These are phyloP conservation scores for Dicaeum eximium DNA, from an alignment of 2,113 vertebrate species.

Conservation along the genomic window DNA sequence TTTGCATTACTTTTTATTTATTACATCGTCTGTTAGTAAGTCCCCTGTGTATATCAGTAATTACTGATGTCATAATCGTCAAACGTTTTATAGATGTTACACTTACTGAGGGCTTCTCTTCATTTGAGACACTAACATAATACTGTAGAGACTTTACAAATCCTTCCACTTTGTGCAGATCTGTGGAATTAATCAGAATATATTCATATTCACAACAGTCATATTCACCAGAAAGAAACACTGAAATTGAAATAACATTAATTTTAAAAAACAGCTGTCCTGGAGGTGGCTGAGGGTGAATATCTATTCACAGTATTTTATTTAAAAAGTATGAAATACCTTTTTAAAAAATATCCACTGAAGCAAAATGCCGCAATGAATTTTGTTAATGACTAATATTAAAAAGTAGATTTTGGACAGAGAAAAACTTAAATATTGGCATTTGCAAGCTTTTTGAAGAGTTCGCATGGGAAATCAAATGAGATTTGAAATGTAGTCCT, in stretches of 20 bases:
- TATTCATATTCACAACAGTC: background rate
- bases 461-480: background rate
- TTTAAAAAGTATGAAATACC: background rate
- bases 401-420: background rate
- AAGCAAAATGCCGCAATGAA: background rate
- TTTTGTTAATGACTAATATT: background rate
- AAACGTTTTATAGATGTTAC: background rate
- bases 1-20: background rate
- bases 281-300: background rate
- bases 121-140: background rate
- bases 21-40: background rate
- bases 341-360: background rate
- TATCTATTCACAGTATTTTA: background rate
- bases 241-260: background rate
- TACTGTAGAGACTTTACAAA: background rate
- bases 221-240: background rate
- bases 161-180: background rate
- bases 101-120: background rate
- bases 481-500: constrained; percentile 2
- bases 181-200: constrained; percentile 15
- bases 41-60: background rate
- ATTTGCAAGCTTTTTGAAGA: constrained; percentile 8
- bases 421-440: background rate
- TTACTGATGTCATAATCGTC: background rate
- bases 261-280: background rate